phyloP scores from a whole-genome alignment of 2,888 invertebrate species.

The Spisula solida region DNA sequence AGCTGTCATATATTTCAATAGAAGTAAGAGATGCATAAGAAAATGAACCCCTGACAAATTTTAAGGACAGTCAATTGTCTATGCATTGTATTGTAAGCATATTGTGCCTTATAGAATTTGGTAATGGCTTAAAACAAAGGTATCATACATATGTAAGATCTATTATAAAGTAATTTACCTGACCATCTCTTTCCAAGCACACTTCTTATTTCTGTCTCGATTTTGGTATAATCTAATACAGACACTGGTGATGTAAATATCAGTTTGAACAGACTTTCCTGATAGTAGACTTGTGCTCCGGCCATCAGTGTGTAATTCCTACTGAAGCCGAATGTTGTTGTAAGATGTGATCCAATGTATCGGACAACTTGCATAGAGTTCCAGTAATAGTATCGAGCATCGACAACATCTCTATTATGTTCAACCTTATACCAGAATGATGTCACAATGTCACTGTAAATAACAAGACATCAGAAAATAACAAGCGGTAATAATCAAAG shows the following conservation, averaged over 20 bases:
- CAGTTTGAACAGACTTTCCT: constrained; percentile 31
- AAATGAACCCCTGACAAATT: no score
- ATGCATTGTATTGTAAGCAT: no score
- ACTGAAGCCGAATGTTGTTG: constrained; percentile 25
- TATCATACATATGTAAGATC: no score
- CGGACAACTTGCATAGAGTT: background rate
- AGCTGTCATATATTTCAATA: no score
- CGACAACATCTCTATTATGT: constrained; percentile 37
- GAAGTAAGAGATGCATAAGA: no score
- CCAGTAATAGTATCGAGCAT: constrained; percentile 52
- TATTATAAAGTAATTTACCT: constrained; percentile 38
- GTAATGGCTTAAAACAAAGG: no score
- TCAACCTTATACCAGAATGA: constrained; percentile 53
- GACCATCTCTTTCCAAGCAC: constrained; percentile 35
- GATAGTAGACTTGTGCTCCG: constrained; percentile 25
- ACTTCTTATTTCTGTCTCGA: constrained; percentile 29
- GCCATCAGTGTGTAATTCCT: constrained; percentile 35
- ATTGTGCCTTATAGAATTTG: no score
- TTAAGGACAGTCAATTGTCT: no score
- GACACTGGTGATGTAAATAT: constrained; percentile 48
- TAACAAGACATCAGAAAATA: background rate
- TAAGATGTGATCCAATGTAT: constrained; percentile 38
- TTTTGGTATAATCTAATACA: constrained; percentile 35
- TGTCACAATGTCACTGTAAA: constrained; percentile 59
- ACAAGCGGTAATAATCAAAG: no score